Evolutionary conservation across 1,140 invertebrate species (phyloP).

Genomic region (Drosophila ercepeae): DNA sequence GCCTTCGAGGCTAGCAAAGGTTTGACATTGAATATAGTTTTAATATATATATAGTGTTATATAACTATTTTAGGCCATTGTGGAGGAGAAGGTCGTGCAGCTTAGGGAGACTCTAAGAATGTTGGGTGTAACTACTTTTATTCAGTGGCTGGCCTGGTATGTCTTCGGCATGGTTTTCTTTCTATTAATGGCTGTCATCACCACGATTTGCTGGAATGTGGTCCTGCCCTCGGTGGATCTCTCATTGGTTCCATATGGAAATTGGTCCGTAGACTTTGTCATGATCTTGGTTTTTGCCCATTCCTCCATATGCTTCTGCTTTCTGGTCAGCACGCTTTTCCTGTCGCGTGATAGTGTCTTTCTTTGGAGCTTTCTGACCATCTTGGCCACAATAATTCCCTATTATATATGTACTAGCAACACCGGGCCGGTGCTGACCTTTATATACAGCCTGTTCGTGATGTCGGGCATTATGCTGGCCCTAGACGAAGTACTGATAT

Average conservation of each 20-base stretch:
- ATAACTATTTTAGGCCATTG: constrained; percentile 73
- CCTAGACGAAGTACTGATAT: neutral
- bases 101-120: constrained; percentile 92
- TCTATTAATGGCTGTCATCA: constrained; percentile 86
- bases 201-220: constrained; percentile 84
- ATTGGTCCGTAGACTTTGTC: constrained; percentile 1
- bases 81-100: constrained; percentile 86
- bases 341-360: constrained; percentile 38
- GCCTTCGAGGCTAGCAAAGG: neutral
- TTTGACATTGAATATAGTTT: neutral
- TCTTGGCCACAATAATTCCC: neutral
- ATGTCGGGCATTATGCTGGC: neutral
- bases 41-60: too few species aligned
- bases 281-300: constrained; percentile 56
- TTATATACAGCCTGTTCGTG: neutral
- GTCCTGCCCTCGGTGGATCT: constrained; percentile 7
- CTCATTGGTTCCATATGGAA: neutral
- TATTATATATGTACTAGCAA: neutral
- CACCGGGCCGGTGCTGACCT: neutral
- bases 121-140: constrained; percentile 91
- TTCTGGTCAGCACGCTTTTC: constrained; percentile 88
- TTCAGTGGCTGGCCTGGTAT: constrained; percentile 93
- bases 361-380: neutral
- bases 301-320: constrained; percentile 83
- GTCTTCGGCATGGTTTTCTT: constrained; percentile 88